Percentiles rank a stretch among this genome's conserved stretches.
Conservation (phyloP, 2,113 vertebrate species). For the Tyto alba region DNA sequence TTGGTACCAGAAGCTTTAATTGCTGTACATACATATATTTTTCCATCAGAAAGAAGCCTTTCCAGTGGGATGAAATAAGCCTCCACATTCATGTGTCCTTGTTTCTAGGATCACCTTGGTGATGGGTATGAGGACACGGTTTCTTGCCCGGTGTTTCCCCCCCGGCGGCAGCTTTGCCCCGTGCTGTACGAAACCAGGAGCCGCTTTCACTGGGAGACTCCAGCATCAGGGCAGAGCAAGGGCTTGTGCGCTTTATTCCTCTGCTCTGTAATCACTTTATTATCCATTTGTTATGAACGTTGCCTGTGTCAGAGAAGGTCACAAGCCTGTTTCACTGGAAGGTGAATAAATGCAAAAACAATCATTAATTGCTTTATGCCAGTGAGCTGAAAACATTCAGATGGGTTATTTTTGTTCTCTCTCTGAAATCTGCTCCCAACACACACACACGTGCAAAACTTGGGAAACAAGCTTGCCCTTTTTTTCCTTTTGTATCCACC, state of each 20-base stretch:
- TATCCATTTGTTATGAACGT: not conserved
- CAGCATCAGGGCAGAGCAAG: too few species aligned
- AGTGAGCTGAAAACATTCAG: not conserved
- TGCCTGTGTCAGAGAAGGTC: not conserved
- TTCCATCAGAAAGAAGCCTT: not conserved
- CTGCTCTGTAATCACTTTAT: not conserved
- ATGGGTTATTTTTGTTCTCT: not conserved
- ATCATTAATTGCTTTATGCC: not conserved
- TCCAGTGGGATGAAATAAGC: not conserved
- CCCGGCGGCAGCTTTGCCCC: not conserved
- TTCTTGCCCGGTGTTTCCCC: not conserved
- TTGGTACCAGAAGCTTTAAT: not conserved
- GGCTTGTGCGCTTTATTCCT: not conserved
- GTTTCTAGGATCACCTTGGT: not conserved
- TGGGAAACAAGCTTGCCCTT: not conserved
- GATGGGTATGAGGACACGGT: not conserved
- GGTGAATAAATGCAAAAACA: not conserved
- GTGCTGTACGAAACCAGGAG: not conserved
- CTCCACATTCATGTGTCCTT: not conserved
- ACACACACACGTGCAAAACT: not conserved
- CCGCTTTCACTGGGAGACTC: not conserved
- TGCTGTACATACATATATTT: accelerated
- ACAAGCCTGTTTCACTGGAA: not conserved
- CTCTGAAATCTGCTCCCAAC: not conserved
- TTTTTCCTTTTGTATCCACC: not conserved